Evolutionary conservation across 1,140 invertebrate species (phyloP), one percentile per base, ranked within the genome.

Genomic region (Euura lappo): DNA sequence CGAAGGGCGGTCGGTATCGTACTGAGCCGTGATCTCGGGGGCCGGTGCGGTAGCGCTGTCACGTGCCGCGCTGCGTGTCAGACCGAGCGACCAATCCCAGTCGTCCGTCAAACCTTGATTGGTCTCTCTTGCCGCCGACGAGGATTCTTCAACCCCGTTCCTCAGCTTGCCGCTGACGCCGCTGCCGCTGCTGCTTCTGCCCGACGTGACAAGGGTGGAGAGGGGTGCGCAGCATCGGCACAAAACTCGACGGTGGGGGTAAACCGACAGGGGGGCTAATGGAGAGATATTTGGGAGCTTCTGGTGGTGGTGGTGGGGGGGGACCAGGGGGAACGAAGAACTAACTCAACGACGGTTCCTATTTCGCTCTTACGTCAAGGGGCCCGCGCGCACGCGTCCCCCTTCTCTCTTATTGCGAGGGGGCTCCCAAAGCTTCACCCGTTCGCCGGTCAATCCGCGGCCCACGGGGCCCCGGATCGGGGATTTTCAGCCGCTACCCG

Each of bases 101-200:
- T 83, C 86, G 85, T 88, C 87, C 87, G 87, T 88, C 89, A 90
- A 89, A 89, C 89, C 89, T 90, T 90, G 89, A 89, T 90, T 90
- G 89, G 89, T 87, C 89, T 84, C 84, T 84, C 78, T 81, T 74
- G 74, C 74, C 77, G 76, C 80, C 80, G 81, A 78, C 74, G 83
- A 80, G 82, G 82, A 87, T 87, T 86, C 85, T 86, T 87, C 84
- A 85, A 86, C 84, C 85, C 86, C 84, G 86, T 86, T 86, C 82
- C 79, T 80, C 75, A 74, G 77, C 74, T 77, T 74, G 74, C 70
- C 69, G 74, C 68, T 73, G 76, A 75, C 74, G 71, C 69, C 65
- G 73, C 28, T 71, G 76, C 71, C 72, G 72, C 71, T 69, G 46
- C 43, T 71, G 69, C 64, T 71, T 75, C 77, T 79, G 74, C 69